Evolutionary conservation across 2,113 vertebrate genomes (phyloP).

Genomic region (Montifringilla adamsi): DNA sequence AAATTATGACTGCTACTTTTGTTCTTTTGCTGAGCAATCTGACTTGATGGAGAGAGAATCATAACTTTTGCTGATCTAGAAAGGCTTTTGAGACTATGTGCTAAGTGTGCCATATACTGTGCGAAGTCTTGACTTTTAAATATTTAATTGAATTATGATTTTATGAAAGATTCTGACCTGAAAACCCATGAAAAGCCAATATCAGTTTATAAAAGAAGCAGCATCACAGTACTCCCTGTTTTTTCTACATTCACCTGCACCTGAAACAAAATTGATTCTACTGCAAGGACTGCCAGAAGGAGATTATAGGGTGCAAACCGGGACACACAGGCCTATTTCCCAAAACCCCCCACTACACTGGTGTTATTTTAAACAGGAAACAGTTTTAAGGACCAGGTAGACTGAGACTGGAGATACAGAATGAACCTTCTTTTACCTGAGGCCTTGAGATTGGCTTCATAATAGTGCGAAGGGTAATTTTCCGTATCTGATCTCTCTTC

Average conservation of each 20-base stretch:
- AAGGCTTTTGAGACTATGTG: background rate
- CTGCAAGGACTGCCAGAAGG: background rate
- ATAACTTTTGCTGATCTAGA: background rate
- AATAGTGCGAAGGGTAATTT: background rate
- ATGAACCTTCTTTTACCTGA: background rate
- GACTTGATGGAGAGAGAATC: background rate
- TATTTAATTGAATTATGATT: background rate
- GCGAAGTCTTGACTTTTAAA: background rate
- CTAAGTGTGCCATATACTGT: background rate
- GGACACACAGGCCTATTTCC: background rate
- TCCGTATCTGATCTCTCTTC: background rate
- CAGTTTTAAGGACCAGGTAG: background rate
- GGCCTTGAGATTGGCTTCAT: fast-evolving
- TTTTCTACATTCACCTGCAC: background rate
- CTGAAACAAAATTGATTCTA: background rate
- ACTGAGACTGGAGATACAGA: background rate
- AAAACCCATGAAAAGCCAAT: background rate
- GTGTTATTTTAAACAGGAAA: background rate
- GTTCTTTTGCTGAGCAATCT: background rate
- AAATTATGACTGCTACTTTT: background rate
- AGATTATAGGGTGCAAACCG: background rate
- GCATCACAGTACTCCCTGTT: background rate
- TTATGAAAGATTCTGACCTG: background rate
- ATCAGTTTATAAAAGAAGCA: background rate
- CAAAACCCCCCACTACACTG: fast-evolving